These are phyloP conservation scores for Chironomus tentans DNA, from an alignment of 2,888 invertebrate genomes.

Conservation along the genomic window DNA sequence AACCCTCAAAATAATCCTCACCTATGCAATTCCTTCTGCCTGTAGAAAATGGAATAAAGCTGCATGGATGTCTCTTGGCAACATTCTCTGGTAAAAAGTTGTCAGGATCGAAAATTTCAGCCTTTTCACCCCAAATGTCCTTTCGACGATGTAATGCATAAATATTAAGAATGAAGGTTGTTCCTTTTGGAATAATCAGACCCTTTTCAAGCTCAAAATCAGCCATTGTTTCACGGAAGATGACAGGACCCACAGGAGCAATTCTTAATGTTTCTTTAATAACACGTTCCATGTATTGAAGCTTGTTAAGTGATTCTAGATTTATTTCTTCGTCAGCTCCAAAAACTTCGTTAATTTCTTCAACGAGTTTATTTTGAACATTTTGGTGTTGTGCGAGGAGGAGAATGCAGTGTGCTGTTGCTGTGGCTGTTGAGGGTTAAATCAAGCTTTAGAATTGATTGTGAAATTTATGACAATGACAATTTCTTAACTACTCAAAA, in stretches of 20 bases:
- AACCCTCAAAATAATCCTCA: too few relatives aligned
- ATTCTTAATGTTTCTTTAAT: constrained; percentile 18
- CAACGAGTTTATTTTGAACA: constrained; percentile 14
- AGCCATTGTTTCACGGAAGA: constrained; percentile 19
- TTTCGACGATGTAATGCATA: constrained; percentile 39
- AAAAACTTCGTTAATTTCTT: constrained; percentile 23
- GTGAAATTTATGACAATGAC: too few relatives aligned
- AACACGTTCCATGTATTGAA: constrained; percentile 21
- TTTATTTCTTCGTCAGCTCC: constrained; percentile 18
- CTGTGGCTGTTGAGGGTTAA: background rate
- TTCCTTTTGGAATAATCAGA: constrained; percentile 34
- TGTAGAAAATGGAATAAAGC: constrained; percentile 36
- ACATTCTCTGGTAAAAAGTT: constrained; percentile 37
- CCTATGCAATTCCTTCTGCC: constrained; percentile 34
- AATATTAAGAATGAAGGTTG: constrained; percentile 36
- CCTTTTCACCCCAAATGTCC: constrained; percentile 36
- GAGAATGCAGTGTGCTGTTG: constrained; percentile 18
- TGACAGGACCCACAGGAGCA: constrained; percentile 17
- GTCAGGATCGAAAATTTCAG: constrained; percentile 37
- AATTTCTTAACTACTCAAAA: too few relatives aligned
- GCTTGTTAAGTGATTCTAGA: constrained; percentile 11
- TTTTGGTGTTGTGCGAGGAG: constrained; percentile 19
- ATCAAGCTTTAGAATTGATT: background rate
- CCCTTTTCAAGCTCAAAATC: constrained; percentile 15
- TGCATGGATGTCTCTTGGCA: constrained; percentile 36